Conservation (phyloP, 2,113 vertebrate species). For the Phodopus roborovskii region DNA sequence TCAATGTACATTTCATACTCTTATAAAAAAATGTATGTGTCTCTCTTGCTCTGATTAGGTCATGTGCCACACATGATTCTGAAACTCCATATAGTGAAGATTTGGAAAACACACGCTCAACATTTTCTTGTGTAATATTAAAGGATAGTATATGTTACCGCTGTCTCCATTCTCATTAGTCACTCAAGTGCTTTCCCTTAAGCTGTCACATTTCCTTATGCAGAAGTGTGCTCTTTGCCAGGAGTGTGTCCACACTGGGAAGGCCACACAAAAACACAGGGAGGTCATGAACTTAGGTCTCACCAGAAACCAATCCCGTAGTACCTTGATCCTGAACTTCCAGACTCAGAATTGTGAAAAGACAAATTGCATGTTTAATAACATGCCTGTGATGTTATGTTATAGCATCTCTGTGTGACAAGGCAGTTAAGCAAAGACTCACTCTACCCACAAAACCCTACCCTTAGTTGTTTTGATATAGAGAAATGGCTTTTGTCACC, state of each 20-base stretch:
- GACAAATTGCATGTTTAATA: neutral
- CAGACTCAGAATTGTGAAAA: neutral
- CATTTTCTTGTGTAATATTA: neutral
- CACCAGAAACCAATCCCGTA: neutral
- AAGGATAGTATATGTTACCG: neutral
- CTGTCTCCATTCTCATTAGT: neutral
- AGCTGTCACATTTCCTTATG: neutral
- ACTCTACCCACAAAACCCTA: neutral
- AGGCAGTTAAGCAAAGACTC: neutral
- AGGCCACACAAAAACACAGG: neutral
- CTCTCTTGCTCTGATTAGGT: neutral
- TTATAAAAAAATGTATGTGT: neutral
- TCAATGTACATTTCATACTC: neutral
- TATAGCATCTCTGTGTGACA: neutral
- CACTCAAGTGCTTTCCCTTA: neutral
- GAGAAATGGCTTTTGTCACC: neutral
- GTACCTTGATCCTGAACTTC: neutral
- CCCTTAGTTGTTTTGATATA: neutral
- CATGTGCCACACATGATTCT: neutral
- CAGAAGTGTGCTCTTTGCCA: neutral
- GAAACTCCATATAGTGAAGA: neutral
- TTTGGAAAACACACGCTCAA: slow-evolving; percentile 1
- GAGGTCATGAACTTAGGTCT: neutral
- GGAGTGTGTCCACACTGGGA: neutral
- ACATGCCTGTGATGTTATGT: neutral